Conservation (phyloP, 1,140 invertebrate species). For the Aphaenogaster ashmeadi region DNA sequence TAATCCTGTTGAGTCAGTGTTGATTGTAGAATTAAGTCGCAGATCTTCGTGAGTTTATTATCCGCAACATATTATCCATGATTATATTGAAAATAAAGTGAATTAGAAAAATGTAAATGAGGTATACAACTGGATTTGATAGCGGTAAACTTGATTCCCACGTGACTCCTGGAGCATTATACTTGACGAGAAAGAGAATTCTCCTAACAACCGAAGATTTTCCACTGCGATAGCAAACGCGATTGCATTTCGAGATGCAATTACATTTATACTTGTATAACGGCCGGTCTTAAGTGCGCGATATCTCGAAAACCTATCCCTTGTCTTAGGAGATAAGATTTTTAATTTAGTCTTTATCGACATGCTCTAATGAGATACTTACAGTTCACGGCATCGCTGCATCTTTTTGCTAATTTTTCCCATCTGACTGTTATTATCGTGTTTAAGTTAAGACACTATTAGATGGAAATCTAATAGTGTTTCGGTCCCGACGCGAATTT, state of each 20-base stretch:
- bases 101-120: conserved; percentile 29
- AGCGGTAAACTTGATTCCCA: not conserved
- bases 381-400: not conserved
- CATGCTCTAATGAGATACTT: conserved; percentile 16
- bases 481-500: not conserved
- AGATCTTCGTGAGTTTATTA: not conserved
- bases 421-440: not conserved
- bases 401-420: not conserved
- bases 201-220: conserved; percentile 10
- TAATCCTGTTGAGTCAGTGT: not conserved
- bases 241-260: conserved; percentile 40
- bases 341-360: conserved; percentile 26
- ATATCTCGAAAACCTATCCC: conserved; percentile 9
- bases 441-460: not conserved
- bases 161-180: not conserved
- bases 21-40: conserved; percentile 1
- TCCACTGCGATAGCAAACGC: conserved; percentile 5
- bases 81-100: not conserved
- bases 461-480: not conserved
- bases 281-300: conserved; percentile 4
- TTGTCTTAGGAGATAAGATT: conserved; percentile 34
- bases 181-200: conserved; percentile 40
- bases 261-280: conserved; percentile 16
- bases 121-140: not conserved
- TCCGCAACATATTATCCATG: not conserved